Evolutionary conservation across 53 echinoderm and acorn worm genomes (phyloP).

Genomic region (Astropecten irregularis): DNA sequence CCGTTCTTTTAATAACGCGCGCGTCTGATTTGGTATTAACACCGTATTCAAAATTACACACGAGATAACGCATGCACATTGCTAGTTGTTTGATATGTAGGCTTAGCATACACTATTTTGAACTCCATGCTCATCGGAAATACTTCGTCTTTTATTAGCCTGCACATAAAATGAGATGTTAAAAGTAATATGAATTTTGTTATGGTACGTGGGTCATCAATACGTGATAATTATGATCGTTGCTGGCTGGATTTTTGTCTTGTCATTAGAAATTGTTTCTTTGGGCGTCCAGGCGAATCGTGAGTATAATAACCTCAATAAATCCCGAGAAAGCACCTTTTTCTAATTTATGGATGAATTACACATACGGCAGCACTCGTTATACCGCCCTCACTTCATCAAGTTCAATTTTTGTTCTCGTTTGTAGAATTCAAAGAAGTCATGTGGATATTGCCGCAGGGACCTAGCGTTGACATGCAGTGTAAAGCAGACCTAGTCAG

Average conservation of each 20-base stretch:
- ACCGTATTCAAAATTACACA: too few relatives aligned
- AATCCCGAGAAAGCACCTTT: neutral
- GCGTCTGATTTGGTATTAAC: too few relatives aligned
- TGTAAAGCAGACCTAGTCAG: conserved; percentile 25
- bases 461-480: conserved; percentile 24
- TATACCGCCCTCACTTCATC: neutral
- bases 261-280: neutral
- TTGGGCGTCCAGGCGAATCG: neutral
- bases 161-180: too few relatives aligned
- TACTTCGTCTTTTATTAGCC: too few relatives aligned
- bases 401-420: neutral
- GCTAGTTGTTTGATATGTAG: too few relatives aligned
- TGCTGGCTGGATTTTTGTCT: neutral
- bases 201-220: neutral
- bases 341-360: neutral
- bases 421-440: conserved; percentile 23
- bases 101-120: too few relatives aligned
- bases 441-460: neutral
- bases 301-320: neutral
- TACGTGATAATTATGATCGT: neutral
- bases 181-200: too few relatives aligned
- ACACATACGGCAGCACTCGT: neutral
- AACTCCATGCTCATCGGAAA: too few relatives aligned
- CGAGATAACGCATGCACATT: too few relatives aligned
- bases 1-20: too few relatives aligned